A percentile compares a stretch with the other conserved stretches of the same genome.
Conservation (phyloP, 2,797 vertebrate species). For the Hypotaenidia okinawae region DNA sequence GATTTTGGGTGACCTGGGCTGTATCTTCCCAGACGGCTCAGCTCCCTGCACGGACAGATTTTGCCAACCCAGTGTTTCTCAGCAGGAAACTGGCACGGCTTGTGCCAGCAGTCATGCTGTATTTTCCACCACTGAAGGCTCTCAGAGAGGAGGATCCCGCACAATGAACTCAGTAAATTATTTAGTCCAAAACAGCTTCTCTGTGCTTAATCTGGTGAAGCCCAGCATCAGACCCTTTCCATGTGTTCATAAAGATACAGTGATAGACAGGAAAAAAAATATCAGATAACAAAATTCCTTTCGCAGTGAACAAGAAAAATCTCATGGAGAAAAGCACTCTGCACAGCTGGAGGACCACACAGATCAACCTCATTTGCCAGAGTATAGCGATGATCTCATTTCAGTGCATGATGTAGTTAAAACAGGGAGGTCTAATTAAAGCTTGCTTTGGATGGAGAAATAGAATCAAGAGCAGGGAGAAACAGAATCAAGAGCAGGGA, state of each 20-base stretch:
- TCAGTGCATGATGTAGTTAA: background rate
- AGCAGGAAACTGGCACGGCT: background rate
- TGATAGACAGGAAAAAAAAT: background rate
- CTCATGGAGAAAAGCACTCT: background rate
- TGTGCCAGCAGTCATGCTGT: background rate
- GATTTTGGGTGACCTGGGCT: background rate
- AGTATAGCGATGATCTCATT: conserved; percentile 3
- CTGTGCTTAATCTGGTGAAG: background rate
- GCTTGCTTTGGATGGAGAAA: background rate
- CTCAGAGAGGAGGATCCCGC: background rate
- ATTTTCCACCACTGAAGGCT: background rate
- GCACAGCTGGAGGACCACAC: conserved; percentile 43
- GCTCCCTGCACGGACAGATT: background rate
- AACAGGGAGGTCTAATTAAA: conserved; percentile 26
- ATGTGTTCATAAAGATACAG: background rate
- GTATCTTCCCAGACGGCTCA: background rate
- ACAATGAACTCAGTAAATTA: background rate
- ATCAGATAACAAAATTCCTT: background rate
- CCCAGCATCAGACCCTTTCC: background rate
- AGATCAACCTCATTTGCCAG: conserved; percentile 14
- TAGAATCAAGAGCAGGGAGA: background rate
- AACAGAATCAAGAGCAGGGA: background rate
- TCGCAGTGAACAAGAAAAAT: background rate
- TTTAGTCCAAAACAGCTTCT: background rate
- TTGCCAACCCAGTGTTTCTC: background rate